Percentiles rank a stretch among this genome's conserved stretches.
Evolutionary conservation across 2,888 invertebrate species (phyloP).

Genomic region (Prostheceraeus crozeri): DNA sequence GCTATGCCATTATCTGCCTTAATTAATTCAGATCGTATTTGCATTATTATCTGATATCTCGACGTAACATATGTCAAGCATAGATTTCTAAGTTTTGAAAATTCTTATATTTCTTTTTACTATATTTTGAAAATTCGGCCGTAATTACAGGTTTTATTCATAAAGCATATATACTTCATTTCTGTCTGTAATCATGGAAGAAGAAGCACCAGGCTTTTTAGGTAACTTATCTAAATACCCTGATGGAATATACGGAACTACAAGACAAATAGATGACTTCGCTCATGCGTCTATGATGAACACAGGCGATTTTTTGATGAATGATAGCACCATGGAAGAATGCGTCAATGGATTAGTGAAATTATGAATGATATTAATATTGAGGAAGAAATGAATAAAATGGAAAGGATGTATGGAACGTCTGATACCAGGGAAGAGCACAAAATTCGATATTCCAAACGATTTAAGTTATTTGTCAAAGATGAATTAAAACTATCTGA

Average conservation of each 20-base stretch:
- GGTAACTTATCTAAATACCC: constrained; percentile 21
- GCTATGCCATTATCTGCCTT: too few relatives aligned
- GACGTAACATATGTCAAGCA: too few relatives aligned
- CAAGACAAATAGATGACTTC: constrained; percentile 7
- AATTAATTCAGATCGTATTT: too few relatives aligned
- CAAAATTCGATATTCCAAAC: too few relatives aligned
- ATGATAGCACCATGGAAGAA: too few relatives aligned
- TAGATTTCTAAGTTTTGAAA: too few relatives aligned
- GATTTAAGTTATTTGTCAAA: too few relatives aligned
- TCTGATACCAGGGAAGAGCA: too few relatives aligned
- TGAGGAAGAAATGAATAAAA: constrained; percentile 8
- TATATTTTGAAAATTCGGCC: constrained; percentile 11
- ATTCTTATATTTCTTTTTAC: neutral
- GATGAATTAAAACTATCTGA: too few relatives aligned
- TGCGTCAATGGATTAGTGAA: neutral
- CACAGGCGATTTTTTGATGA: too few relatives aligned
- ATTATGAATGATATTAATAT: constrained; percentile 12
- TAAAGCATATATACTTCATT: neutral
- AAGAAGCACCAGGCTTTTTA: constrained; percentile 17
- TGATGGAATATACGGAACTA: constrained; percentile 1
- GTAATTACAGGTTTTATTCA: constrained; percentile 18
- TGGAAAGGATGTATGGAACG: constrained; percentile 9
- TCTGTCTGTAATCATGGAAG: constrained; percentile 12
- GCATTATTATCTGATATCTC: too few relatives aligned
- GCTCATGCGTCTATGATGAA: constrained; percentile 2